Base-by-base conservation (phyloP, 2,797 vertebrate species). In the Gallinago nigripennis region DNA sequence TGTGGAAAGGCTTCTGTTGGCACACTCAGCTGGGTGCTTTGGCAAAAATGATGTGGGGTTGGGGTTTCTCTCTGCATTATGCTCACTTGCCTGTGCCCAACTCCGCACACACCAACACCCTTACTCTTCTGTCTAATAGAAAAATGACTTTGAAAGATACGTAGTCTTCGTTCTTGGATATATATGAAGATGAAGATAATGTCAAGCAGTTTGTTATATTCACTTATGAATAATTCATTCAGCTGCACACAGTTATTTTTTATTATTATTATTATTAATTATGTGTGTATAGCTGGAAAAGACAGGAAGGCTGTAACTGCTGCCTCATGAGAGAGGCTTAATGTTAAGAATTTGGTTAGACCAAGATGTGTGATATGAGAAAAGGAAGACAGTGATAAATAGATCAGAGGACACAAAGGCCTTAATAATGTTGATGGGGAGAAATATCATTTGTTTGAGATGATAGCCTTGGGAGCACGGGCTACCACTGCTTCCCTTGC, bases 141-240 rank as follows among this genome's bases (percentile, higher is more conserved):
- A 71, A 87, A 95, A 90, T 66, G 16, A 56, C 69, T 92, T 69
- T 81, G 85, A 86, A 90, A 95, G 93, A 86, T 48, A 56, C 31
- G 7, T 33, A 80, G 79, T 73, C 85, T 92, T 96, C 63, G 43
- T 90, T 90, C 91, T 91, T 90, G 87, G 95, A 45, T 95, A 73
- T 63, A 84, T 72, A 72, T 75, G 78, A 82, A 91, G 85, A 95
- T 90, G 77, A 91, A 94, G 90, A 94, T 92, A 92, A 57, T 13
- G 65, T 81, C 87, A 91, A 92, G 56, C 54, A 90, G 85, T 92
- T 83, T 83, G 82, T 56, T 81, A 35, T 58, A 90, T 92, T 88
- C 50, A 35, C 46, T 96, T 86, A 95, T 91, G 82, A 95, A 97
- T 96, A 96, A 96, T 95, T 95, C 89, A 97, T 94, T 80, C 45